These are phyloP conservation scores for Craniophora ligustri DNA, from an alignment of 2,888 invertebrate species.

Conservation along the genomic window DNA sequence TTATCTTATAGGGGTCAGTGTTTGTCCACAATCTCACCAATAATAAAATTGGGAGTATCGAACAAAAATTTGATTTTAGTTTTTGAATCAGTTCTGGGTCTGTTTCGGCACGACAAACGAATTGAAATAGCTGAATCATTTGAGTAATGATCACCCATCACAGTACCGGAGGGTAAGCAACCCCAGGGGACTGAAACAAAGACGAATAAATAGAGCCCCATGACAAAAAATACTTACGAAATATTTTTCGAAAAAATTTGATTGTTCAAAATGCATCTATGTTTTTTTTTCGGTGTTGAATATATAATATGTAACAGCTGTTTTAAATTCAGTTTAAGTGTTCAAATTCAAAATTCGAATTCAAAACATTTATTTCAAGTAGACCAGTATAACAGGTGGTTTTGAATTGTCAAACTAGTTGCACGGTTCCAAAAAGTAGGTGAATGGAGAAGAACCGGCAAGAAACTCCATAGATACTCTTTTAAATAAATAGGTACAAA, in stretches of 20 bases:
- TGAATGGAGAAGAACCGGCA: no score
- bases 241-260: not conserved
- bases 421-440: no score
- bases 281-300: not conserved
- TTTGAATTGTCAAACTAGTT: no score
- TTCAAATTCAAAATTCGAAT: no score
- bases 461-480: no score
- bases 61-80: constrained; percentile 20
- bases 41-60: not conserved
- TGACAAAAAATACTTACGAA: constrained; percentile 19
- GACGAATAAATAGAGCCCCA: constrained; percentile 17
- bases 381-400: no score
- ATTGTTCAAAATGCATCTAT: not conserved
- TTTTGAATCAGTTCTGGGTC: constrained; percentile 13
- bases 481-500: no score
- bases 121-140: constrained; percentile 63
- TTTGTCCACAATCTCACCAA: no score
- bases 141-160: constrained; percentile 62
- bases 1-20: no score
- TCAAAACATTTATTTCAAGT: no score
- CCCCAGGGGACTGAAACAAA: constrained; percentile 51
- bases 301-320: not conserved
- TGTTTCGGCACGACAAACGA: constrained; percentile 44
- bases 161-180: constrained; percentile 27
- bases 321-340: no score